Conservation (phyloP, 2,797 vertebrate species). For the Pseudopleuronectes americanus region DNA sequence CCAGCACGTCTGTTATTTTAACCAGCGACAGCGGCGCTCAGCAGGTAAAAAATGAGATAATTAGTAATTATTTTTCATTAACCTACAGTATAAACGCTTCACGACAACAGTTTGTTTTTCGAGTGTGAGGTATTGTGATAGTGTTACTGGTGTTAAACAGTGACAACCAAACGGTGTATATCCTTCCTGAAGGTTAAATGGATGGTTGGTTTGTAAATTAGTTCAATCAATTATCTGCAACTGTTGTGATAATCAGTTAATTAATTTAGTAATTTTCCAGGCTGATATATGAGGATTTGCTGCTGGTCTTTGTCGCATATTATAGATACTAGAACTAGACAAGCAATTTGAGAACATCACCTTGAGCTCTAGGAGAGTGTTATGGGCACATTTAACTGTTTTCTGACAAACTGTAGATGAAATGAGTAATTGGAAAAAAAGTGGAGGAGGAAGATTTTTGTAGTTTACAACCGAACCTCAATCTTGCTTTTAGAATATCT, state of each 20-base stretch:
- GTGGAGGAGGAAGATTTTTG: no score
- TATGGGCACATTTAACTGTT: background rate
- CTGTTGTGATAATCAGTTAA: background rate
- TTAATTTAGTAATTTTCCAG: background rate
- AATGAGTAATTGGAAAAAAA: background rate
- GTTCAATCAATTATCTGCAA: constrained; percentile 6
- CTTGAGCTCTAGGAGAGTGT: background rate
- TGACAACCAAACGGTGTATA: background rate
- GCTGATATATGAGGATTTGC: background rate
- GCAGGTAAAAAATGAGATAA: background rate
- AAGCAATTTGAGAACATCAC: background rate
- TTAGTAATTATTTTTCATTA: constrained; percentile 33
- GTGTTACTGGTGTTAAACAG: constrained; percentile 2
- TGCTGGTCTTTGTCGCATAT: background rate
- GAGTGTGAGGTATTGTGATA: constrained; percentile 9
- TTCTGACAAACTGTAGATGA: background rate
- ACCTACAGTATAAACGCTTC: constrained; percentile 13
- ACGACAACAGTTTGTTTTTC: constrained; percentile 25
- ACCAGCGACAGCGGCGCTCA: background rate
- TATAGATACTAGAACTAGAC: background rate
- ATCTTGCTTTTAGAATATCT: no score
- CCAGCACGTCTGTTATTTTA: background rate
- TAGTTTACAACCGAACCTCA: no score
- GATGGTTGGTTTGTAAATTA: constrained; percentile 2
- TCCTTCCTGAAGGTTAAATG: constrained; percentile 2